A percentile compares a stretch with the other conserved stretches of the same genome.
Conservation (phyloP, 2,797 vertebrate genomes). For the Enteromius treurensis region DNA sequence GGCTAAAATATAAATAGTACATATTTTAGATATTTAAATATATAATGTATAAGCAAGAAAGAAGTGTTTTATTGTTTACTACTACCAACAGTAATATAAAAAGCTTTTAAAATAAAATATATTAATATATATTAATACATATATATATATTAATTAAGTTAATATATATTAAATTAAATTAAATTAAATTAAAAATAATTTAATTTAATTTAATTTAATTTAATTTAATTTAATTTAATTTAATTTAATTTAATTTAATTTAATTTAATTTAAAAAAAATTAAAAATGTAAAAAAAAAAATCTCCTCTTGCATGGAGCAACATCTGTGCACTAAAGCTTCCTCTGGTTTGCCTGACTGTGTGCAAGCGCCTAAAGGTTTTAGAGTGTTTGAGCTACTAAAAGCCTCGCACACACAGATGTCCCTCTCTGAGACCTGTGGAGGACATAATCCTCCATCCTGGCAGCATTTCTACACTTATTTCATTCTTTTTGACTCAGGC, state of each 20-base stretch:
- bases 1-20: neutral
- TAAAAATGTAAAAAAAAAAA: too few species aligned
- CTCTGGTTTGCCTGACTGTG: neutral
- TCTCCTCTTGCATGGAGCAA: neutral
- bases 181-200: too few species aligned
- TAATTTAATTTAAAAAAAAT: too few species aligned
- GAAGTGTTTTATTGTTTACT: neutral
- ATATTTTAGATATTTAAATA: neutral
- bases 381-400: slow-evolving; percentile 12
- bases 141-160: too few species aligned
- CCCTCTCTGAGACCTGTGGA: slow-evolving; percentile 3
- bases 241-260: too few species aligned
- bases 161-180: too few species aligned
- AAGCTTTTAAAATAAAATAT: neutral
- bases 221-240: too few species aligned
- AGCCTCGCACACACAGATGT: slow-evolving; percentile 23
- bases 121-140: neutral
- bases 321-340: slow-evolving; percentile 1
- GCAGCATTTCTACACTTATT: neutral
- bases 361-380: neutral
- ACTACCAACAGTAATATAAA: neutral
- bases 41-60: neutral
- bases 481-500: neutral
- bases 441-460: slow-evolving; percentile 21
- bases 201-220: too few species aligned